Base-by-base conservation (phyloP, 2,888 invertebrate species). In the Aporophyla lueneburgensis region DNA sequence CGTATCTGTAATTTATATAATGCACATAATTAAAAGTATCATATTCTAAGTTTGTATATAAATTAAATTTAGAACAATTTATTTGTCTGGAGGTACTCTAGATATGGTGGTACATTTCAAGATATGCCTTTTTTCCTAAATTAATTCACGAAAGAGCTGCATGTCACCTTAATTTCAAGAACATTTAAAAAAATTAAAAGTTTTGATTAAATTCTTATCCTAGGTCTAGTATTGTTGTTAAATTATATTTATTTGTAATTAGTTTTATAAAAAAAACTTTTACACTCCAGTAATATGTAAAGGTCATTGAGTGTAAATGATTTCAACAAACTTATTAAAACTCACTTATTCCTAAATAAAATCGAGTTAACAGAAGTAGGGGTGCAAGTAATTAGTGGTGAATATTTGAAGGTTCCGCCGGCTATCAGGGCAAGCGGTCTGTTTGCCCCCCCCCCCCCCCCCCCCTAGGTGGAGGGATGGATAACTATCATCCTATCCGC, bases 401-500 rank as follows among this genome's bases (percentile, higher is more conserved):
- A 89, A 88, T 89, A 90, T 87, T 90, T 86, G 76, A 89, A 86
- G 76, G 81, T 81, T 84, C 77, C 78, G 79, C 72, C 75, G 83
- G 49, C 33, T 75, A 69, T 61, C 69, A 80, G 76, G 77, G 61
- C 76, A 86, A 85, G 71, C 74, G 75, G 71, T 75, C 49, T 80
- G 76, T 84, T 80, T 80, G 69, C 53, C 70, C 70, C 59, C n/a
- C n/a, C n/a, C n/a, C n/a, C n/a, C 70, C 70, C 59, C 53, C 70
- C 70, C 59, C 78, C 74, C 61, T 74, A 46, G 66, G 24, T 54
- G 63, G 65, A 69, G 69, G 74, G 61, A 10, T 62, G 51, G 24
- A 54, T 27, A 59, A 70, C 69, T 75, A 83, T 76, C 12, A 54
- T 72, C n/a, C 61, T 63, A 71, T 53, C 56, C 43, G 12, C 27